Percentiles rank a stretch among this genome's conserved stretches.
phyloP scores from a whole-genome alignment of 2,113 vertebrate species.

The Centropus bengalensis region DNA sequence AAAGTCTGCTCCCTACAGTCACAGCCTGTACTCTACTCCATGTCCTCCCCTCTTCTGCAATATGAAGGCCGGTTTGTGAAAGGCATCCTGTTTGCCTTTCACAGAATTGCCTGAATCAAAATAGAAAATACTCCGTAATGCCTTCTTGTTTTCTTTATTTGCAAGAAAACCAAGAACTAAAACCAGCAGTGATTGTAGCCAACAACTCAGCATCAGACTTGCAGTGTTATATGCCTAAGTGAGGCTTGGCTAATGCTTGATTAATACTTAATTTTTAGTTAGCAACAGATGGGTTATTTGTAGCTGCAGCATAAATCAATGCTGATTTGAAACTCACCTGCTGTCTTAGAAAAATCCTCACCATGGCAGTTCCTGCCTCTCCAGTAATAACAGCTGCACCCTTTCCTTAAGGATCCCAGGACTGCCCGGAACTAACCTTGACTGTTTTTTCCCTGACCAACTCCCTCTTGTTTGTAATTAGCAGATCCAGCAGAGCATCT shows the following conservation, averaged over 20 bases:
- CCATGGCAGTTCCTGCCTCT: neutral
- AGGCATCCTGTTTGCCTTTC: neutral
- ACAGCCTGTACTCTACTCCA: neutral
- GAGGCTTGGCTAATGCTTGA: neutral
- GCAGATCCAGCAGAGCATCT: neutral
- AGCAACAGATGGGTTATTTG: neutral
- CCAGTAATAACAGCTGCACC: neutral
- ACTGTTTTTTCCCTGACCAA: neutral
- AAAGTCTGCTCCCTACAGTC: neutral
- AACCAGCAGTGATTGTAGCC: neutral
- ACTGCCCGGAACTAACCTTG: neutral
- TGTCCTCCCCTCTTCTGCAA: neutral
- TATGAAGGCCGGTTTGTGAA: neutral
- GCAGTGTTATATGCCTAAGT: neutral
- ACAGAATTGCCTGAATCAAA: neutral
- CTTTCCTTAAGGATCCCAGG: neutral
- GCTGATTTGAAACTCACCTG: neutral
- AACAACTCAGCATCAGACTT: neutral
- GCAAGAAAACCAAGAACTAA: neutral
- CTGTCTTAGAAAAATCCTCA: neutral
- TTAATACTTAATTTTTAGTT: constrained; percentile 22
- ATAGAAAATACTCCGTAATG: neutral
- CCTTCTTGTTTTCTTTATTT: neutral
- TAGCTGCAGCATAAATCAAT: neutral
- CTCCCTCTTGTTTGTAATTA: neutral